Conservation (phyloP, 2,113 vertebrate genomes). For the Lipophrys pholis region DNA sequence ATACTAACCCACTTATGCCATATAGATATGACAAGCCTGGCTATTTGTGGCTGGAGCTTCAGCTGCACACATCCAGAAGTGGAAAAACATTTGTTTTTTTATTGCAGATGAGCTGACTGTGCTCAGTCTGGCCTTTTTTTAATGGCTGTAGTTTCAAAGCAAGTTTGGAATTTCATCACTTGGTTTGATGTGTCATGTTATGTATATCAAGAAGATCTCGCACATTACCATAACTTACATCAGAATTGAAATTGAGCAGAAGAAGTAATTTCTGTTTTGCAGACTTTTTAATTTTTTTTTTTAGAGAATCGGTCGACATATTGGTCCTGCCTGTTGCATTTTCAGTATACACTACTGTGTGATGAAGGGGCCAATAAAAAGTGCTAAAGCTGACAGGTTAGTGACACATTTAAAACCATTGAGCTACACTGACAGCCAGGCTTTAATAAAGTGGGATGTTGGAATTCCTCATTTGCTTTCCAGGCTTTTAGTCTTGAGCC, state of each 20-base stretch:
- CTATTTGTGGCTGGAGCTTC: conserved; percentile 38
- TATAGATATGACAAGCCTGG: conserved; percentile 53
- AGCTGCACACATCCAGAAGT: conserved; percentile 24
- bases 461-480: conserved; percentile 32
- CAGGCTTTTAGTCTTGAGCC: conserved; percentile 30
- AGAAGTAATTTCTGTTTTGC: not conserved
- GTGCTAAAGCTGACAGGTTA: not conserved
- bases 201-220: conserved; percentile 17
- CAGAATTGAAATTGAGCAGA: conserved; percentile 26
- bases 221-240: conserved; percentile 53
- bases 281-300: not conserved
- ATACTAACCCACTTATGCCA: conserved; percentile 68
- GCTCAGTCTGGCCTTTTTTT: not conserved
- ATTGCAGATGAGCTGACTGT: not conserved
- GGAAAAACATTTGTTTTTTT: not conserved
- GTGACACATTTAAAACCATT: not conserved
- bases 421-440: not conserved
- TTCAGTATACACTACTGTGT: not conserved
- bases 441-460: not conserved
- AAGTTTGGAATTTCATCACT: conserved; percentile 40
- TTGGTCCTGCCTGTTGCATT: not conserved
- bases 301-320: not conserved
- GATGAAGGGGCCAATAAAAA: conserved; percentile 9
- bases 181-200: conserved; percentile 43
- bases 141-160: conserved; percentile 3